Evolutionary conservation across 2,113 vertebrate species (phyloP).

Genomic region (Dermatemys mawii): DNA sequence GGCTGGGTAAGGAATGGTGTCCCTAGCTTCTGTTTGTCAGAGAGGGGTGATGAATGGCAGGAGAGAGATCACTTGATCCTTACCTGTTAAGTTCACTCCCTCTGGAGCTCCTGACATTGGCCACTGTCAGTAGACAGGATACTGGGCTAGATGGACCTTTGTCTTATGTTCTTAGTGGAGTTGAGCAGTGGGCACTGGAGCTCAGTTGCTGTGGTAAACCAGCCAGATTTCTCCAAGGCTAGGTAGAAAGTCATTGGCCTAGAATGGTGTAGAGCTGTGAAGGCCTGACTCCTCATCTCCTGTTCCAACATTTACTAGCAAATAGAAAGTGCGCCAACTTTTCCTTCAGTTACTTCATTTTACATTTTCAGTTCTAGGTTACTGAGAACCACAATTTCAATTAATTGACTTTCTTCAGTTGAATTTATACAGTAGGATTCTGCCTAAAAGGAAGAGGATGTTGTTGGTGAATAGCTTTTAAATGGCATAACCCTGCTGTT

Average conservation of each 20-base stretch:
- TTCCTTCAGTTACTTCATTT: not conserved
- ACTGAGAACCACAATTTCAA: not conserved
- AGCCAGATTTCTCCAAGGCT: not conserved
- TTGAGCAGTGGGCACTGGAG: not conserved
- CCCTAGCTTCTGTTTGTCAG: too few relatives aligned
- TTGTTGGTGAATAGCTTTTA: constrained; percentile 58
- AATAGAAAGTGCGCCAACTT: not conserved
- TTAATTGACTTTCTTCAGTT: constrained; percentile 42
- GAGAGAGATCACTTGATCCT: too few relatives aligned
- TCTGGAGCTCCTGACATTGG: too few relatives aligned
- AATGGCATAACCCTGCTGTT: constrained; percentile 57
- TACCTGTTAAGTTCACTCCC: too few relatives aligned
- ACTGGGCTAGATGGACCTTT: too few relatives aligned
- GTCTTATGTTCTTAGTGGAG: too few relatives aligned
- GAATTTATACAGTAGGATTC: constrained; percentile 36
- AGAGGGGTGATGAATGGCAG: too few relatives aligned
- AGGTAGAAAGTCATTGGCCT: not conserved
- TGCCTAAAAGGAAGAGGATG: constrained; percentile 33
- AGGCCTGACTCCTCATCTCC: not conserved
- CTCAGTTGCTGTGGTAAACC: not conserved
- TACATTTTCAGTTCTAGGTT: not conserved
- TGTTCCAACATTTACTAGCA: not conserved
- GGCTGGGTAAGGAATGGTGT: too few relatives aligned
- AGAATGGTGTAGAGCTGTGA: not conserved
- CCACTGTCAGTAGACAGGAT: too few relatives aligned